Percentiles rank a stretch among this genome's conserved stretches.
Conservation (phyloP, 2,113 vertebrate genomes). For the Climacteris rufus region DNA sequence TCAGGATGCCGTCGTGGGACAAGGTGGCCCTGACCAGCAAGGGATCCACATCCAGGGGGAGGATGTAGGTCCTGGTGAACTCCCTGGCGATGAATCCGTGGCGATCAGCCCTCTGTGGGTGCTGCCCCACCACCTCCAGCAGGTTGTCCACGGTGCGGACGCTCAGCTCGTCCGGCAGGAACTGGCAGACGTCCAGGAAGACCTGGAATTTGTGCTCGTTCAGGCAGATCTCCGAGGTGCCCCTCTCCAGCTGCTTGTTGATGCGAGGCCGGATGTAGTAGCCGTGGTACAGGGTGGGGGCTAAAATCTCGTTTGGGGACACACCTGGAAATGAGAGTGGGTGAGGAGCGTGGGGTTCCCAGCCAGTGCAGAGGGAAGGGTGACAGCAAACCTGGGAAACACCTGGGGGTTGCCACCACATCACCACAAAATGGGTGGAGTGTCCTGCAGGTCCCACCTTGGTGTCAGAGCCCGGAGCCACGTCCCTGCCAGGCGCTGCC, state of each 20-base stretch:
- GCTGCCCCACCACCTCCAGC: slow-evolving; percentile 81
- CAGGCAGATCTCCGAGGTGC: slow-evolving; percentile 78
- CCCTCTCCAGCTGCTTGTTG: slow-evolving; percentile 75
- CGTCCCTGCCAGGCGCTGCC: not conserved
- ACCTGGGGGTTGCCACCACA: not conserved
- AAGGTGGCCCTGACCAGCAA: slow-evolving; percentile 76
- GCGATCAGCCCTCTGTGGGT: slow-evolving; percentile 79
- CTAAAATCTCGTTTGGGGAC: slow-evolving; percentile 77
- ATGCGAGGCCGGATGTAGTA: slow-evolving; percentile 84
- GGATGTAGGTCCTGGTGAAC: slow-evolving; percentile 85
- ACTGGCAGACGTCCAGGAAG: slow-evolving; percentile 85
- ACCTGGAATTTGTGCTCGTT: slow-evolving; percentile 82
- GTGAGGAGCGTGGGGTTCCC: not conserved
- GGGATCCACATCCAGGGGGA: slow-evolving; percentile 82
- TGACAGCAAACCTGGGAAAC: not conserved
- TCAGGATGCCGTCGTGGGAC: slow-evolving; percentile 83
- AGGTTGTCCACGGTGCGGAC: slow-evolving; percentile 87
- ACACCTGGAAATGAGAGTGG: slow-evolving; percentile 65
- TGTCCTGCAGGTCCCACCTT: not conserved
- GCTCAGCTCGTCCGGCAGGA: slow-evolving; percentile 80
- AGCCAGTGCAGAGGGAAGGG: not conserved
- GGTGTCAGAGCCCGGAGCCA: not conserved
- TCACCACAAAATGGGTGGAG: not conserved
- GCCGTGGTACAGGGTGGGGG: slow-evolving; percentile 84
- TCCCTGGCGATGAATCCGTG: slow-evolving; percentile 83